Evolutionary conservation across 2,113 vertebrate species (phyloP).

Genomic region (Terrapene triunguis): DNA sequence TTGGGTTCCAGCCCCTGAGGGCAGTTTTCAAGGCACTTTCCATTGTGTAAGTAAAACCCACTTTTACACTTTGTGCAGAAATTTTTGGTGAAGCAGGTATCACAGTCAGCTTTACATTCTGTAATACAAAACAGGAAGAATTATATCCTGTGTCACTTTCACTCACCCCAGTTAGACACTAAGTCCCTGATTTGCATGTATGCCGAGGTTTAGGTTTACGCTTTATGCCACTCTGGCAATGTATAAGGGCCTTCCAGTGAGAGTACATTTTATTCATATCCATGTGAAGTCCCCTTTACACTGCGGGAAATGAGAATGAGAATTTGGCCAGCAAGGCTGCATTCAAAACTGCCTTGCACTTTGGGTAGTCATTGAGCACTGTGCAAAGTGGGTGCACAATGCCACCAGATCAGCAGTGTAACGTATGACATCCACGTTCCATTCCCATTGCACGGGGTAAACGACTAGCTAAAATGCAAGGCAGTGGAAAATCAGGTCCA

Average conservation of each 20-base stretch:
- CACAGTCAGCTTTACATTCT: slow-evolving; percentile 98
- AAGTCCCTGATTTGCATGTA: not conserved
- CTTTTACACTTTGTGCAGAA: slow-evolving; percentile 98
- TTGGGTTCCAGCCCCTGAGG: slow-evolving; percentile 91
- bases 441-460: not conserved
- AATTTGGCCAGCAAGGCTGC: not conserved
- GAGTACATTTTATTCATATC: not conserved
- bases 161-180: not conserved
- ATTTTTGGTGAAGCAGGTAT: slow-evolving; percentile 99
- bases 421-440: not conserved
- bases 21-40: slow-evolving; percentile 96
- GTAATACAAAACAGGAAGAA: slow-evolving; percentile 78
- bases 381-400: not conserved
- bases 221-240: not conserved
- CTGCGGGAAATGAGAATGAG: not conserved
- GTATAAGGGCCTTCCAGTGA: not conserved
- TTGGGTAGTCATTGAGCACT: not conserved
- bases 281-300: not conserved
- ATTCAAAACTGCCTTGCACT: not conserved
- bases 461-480: not conserved
- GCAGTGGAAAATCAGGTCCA: not conserved
- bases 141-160: not conserved
- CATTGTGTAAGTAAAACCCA: slow-evolving; percentile 94
- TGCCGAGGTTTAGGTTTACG: not conserved
- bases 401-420: not conserved